A percentile compares a stretch with the other conserved stretches of the same genome.
phyloP scores from a whole-genome alignment of 2,797 vertebrate genomes.

The Holocentrus rufus region DNA sequence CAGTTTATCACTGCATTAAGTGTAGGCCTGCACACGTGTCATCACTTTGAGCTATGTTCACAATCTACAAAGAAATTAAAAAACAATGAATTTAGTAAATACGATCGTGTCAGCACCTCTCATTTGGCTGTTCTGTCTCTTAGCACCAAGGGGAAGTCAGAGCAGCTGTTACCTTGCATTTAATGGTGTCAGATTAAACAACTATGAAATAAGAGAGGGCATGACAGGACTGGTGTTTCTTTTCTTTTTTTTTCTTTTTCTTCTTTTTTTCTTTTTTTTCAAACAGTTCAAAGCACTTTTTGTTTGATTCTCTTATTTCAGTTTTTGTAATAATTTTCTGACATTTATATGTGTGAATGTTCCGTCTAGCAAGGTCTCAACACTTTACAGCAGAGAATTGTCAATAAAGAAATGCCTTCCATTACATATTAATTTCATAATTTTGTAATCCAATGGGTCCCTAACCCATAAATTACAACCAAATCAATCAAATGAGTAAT shows the following conservation, averaged over 20 bases:
- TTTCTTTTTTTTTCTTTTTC: too few relatives aligned
- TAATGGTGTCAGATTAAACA: slow-evolving; percentile 3
- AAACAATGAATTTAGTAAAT: slow-evolving; percentile 16
- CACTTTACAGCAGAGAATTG: neutral
- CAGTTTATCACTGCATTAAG: slow-evolving; percentile 28
- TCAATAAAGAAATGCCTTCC: neutral
- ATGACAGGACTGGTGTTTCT: neutral
- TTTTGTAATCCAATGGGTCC: neutral
- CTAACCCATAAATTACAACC: slow-evolving; percentile 8
- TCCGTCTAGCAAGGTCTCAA: neutral
- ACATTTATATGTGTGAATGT: neutral
- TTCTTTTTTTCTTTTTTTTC: too few relatives aligned
- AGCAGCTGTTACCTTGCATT: slow-evolving; percentile 13
- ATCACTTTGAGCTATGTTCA: slow-evolving; percentile 34
- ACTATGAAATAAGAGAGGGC: neutral
- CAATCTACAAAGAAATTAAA: slow-evolving; percentile 22
- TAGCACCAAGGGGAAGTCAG: slow-evolving; percentile 43
- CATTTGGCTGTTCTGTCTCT: slow-evolving; percentile 27
- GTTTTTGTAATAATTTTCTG: neutral
- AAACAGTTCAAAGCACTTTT: neutral
- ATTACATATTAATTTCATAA: neutral
- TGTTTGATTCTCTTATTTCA: neutral
- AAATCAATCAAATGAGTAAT: too few relatives aligned
- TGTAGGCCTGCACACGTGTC: slow-evolving; percentile 8
- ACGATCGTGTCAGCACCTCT: slow-evolving; percentile 27